Percentiles rank a stretch among this genome's conserved stretches.
phyloP scores from a whole-genome alignment of 1,140 invertebrate species.

The Aphelinus atriplicis region DNA sequence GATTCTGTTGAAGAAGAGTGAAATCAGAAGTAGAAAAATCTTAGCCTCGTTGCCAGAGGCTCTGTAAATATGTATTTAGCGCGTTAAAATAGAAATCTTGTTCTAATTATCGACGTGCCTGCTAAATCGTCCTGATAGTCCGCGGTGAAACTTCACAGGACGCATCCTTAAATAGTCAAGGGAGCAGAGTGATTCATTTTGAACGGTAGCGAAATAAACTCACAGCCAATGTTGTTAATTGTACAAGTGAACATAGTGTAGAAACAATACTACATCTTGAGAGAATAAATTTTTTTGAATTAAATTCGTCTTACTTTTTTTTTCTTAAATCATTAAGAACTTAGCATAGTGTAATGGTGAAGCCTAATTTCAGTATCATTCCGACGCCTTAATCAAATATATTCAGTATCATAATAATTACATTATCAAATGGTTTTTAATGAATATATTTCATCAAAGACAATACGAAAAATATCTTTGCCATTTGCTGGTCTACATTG shows the following conservation, averaged over 20 bases:
- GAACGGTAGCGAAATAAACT: conserved; percentile 16
- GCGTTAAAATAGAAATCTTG: conserved; percentile 64
- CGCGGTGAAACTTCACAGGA: conserved; percentile 27
- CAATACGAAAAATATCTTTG: conserved; percentile 44
- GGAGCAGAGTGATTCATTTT: conserved; percentile 33
- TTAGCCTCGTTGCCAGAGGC: conserved; percentile 48
- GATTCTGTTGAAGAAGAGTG: conserved; percentile 44
- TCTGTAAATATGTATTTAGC: conserved; percentile 67
- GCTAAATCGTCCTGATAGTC: conserved; percentile 48
- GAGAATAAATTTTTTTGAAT: conserved; percentile 23
- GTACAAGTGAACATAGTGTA: conserved; percentile 14
- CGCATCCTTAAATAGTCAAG: conserved; percentile 39
- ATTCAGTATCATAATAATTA: conserved; percentile 41
- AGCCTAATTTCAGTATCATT: not conserved
- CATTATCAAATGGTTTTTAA: conserved; percentile 41
- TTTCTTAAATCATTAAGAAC: not conserved
- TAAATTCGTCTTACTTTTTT: conserved; percentile 5
- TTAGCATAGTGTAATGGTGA: not conserved
- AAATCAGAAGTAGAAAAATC: conserved; percentile 44
- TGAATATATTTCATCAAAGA: conserved; percentile 41
- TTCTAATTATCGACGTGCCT: conserved; percentile 62
- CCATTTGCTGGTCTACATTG: conserved; percentile 29
- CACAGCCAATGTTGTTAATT: conserved; percentile 32
- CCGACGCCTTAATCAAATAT: not conserved
- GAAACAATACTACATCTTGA: conserved; percentile 14